Evolutionary conservation across 2,888 invertebrate genomes (phyloP).

Genomic region (Creontiades dilutus): DNA sequence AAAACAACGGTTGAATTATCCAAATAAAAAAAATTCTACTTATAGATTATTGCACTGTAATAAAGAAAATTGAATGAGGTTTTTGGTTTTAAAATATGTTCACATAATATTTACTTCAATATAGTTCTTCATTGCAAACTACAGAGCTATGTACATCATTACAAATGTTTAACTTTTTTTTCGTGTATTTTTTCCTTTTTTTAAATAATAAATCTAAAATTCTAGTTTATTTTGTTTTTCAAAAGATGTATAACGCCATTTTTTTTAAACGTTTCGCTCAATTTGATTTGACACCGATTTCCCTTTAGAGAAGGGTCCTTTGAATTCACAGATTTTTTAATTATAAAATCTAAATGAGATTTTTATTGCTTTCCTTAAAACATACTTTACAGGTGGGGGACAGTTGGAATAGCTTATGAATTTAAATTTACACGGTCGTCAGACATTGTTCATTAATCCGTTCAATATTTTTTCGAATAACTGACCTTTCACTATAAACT

Average conservation of each 20-base stretch:
- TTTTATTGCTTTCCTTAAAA: background rate
- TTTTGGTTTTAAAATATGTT: slow-evolving; percentile 34
- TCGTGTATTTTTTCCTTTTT: background rate
- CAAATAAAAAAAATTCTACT: slow-evolving; percentile 2
- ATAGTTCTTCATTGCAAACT: slow-evolving; percentile 31
- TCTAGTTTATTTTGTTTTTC: background rate
- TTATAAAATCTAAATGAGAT: slow-evolving; percentile 17
- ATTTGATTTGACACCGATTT: slow-evolving; percentile 36
- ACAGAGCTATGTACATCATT: slow-evolving; percentile 38
- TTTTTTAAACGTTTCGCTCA: slow-evolving; percentile 4
- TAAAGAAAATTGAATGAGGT: slow-evolving; percentile 26
- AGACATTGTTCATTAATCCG: too few species aligned
- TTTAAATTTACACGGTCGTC: background rate
- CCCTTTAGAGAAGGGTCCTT: background rate
- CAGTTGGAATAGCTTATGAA: slow-evolving; percentile 8
- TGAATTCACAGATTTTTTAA: slow-evolving; percentile 52
- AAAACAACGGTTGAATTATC: slow-evolving; percentile 6
- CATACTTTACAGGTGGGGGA: background rate
- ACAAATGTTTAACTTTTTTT: slow-evolving; percentile 31
- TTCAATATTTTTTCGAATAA: too few species aligned
- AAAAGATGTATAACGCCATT: background rate
- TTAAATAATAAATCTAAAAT: slow-evolving; percentile 19
- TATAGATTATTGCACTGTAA: slow-evolving; percentile 18
- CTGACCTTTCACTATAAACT: too few species aligned
- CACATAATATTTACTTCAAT: slow-evolving; percentile 22